Evolutionary conservation across 2,797 vertebrate species (phyloP).

Genomic region (Leuciscus waleckii): DNA sequence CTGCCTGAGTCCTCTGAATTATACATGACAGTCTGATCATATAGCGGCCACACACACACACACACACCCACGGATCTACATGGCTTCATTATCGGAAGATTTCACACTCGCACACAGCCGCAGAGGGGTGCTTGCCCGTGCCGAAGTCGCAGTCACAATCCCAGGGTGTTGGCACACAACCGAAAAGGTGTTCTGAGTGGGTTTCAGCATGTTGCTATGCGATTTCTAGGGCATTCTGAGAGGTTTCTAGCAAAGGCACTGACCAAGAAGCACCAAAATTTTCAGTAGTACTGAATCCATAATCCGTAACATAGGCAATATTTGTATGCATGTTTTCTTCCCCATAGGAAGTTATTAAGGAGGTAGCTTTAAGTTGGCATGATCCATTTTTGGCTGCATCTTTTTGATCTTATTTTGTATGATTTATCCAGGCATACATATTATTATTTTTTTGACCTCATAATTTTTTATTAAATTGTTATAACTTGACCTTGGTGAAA

Average conservation of each 20-base stretch:
- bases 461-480: neutral
- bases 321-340: neutral
- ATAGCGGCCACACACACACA: constrained; percentile 27
- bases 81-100: constrained; percentile 25
- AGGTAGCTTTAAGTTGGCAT: neutral
- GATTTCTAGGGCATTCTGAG: neutral
- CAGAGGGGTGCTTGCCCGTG: neutral
- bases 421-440: neutral
- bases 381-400: neutral
- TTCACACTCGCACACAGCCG: constrained; percentile 4
- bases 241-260: neutral
- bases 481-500: neutral
- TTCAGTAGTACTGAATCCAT: neutral
- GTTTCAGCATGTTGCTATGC: neutral
- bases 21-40: constrained; percentile 51
- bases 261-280: neutral
- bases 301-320: neutral
- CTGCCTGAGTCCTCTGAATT: constrained; percentile 39
- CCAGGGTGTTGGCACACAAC: constrained; percentile 19
- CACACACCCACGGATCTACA: neutral
- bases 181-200: neutral
- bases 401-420: neutral
- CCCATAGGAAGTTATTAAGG: neutral
- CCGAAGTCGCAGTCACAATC: neutral
- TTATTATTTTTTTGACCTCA: neutral